phyloP scores from a whole-genome alignment of 1,140 invertebrate species.

The Heliconius melpomene region DNA sequence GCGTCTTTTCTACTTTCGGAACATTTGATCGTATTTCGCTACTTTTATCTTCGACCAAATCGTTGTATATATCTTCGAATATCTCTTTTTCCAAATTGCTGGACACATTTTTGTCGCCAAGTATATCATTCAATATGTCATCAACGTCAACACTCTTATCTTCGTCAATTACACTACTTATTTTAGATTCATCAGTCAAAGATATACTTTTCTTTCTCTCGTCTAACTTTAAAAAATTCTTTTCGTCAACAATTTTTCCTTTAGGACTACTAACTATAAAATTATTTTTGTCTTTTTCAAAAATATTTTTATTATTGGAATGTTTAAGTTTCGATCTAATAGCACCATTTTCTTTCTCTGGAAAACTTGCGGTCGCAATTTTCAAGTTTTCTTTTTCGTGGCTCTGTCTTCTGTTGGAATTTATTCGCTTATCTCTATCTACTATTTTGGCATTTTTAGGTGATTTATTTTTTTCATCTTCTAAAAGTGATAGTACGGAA shows the following conservation, averaged over 20 bases:
- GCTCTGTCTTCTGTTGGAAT: conserved; percentile 60
- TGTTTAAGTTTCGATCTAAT: conserved; percentile 78
- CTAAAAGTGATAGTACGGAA: conserved; percentile 67
- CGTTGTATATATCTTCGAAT: conserved; percentile 69
- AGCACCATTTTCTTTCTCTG: conserved; percentile 76
- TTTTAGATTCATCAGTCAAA: conserved; percentile 56
- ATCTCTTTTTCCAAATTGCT: conserved; percentile 63
- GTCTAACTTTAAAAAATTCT: conserved; percentile 56
- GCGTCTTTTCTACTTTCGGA: conserved; percentile 38
- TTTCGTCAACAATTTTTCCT: conserved; percentile 63
- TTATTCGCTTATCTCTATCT: conserved; percentile 70
- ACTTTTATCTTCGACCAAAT: conserved; percentile 51
- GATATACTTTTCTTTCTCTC: conserved; percentile 54
- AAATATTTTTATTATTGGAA: conserved; percentile 76
- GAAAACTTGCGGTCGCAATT: conserved; percentile 52
- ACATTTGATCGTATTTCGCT: conserved; percentile 46
- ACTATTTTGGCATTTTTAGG: conserved; percentile 67
- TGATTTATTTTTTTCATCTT: conserved; percentile 65
- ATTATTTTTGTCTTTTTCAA: conserved; percentile 78
- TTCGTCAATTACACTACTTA: conserved; percentile 55
- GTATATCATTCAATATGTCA: conserved; percentile 68
- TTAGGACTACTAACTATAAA: conserved; percentile 71
- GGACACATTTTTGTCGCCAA: conserved; percentile 56
- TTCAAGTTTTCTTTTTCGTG: conserved; percentile 74
- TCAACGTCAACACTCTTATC: conserved; percentile 58